Conservation (phyloP, 1,140 invertebrate genomes). For the Pseudomyrmex pallidus region DNA sequence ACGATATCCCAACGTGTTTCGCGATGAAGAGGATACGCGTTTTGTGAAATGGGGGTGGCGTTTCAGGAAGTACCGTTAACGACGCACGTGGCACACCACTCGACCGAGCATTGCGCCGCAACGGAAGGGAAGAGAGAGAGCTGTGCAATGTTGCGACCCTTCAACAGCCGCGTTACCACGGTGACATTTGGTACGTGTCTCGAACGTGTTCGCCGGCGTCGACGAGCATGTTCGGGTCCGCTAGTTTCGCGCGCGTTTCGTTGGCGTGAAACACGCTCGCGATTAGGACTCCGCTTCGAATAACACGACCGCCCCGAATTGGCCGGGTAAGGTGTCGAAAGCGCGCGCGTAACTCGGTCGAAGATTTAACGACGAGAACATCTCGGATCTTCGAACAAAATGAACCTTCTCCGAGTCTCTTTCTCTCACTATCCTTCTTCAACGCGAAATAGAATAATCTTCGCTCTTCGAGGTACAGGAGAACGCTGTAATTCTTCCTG, state of each 20-base stretch:
- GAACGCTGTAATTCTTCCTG: slow-evolving; percentile 51
- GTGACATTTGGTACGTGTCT: slow-evolving; percentile 75
- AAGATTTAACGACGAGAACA: slow-evolving; percentile 28
- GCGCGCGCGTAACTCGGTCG: slow-evolving; percentile 21
- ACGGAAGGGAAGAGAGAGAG: background rate
- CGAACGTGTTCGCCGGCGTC: slow-evolving; percentile 68
- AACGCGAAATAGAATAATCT: slow-evolving; percentile 40
- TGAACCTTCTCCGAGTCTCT: slow-evolving; percentile 36
- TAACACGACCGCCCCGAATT: slow-evolving; percentile 35
- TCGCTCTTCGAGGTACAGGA: slow-evolving; percentile 17
- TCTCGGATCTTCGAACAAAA: slow-evolving; percentile 13
- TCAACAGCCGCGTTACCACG: slow-evolving; percentile 65
- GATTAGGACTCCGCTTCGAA: slow-evolving; percentile 24
- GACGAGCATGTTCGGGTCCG: slow-evolving; percentile 58
- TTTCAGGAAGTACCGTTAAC: slow-evolving; percentile 70
- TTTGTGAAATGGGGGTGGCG: slow-evolving; percentile 27
- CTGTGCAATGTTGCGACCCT: slow-evolving; percentile 71
- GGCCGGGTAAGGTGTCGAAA: slow-evolving; percentile 20
- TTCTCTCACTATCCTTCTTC: no score
- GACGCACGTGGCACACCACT: slow-evolving; percentile 67
- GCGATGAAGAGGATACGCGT: slow-evolving; percentile 28
- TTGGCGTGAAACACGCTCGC: slow-evolving; percentile 49
- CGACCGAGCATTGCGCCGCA: slow-evolving; percentile 61
- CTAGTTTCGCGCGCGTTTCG: slow-evolving; percentile 25
- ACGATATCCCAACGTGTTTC: slow-evolving; percentile 5